Conservation (phyloP, 1,140 invertebrate genomes). For the Penaeus indicus region DNA sequence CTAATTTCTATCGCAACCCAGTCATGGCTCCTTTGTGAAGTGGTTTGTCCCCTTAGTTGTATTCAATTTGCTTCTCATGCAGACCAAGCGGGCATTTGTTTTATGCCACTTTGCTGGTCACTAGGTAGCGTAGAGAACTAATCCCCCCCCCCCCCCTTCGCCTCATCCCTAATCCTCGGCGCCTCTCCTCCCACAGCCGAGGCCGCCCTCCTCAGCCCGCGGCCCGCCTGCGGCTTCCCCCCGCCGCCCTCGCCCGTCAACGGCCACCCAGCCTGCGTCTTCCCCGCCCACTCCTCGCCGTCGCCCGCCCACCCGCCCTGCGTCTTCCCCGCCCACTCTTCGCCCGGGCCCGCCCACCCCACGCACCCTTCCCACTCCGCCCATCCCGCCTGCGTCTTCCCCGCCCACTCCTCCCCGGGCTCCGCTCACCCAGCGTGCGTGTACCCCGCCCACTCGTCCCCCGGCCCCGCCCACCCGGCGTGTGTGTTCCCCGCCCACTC, state of each 20-base stretch:
- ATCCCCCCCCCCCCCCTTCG: neutral
- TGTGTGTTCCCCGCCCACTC: constrained; percentile 14
- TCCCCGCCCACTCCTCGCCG: constrained; percentile 20
- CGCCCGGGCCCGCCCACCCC: neutral
- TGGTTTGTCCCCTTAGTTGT: too few species aligned
- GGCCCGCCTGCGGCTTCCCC: neutral
- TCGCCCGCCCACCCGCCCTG: neutral
- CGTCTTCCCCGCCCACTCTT: neutral
- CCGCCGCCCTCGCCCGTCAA: neutral
- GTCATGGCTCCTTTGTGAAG: too few species aligned
- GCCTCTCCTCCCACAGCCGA: neutral
- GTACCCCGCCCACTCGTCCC: constrained; percentile 33
- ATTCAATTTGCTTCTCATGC: too few species aligned
- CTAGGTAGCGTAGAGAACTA: too few species aligned
- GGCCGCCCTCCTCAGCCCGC: neutral
- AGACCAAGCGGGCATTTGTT: too few species aligned
- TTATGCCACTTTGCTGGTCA: too few species aligned
- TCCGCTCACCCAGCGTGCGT: neutral
- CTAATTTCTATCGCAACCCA: too few species aligned
- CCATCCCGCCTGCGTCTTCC: neutral
- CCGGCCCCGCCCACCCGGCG: neutral
- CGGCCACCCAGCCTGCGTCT: neutral
- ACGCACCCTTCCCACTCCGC: neutral
- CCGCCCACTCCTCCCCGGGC: neutral
- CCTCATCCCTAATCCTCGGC: neutral